phyloP scores from a whole-genome alignment of 2,888 invertebrate genomes.

The Psylliodes chrysocephalus region DNA sequence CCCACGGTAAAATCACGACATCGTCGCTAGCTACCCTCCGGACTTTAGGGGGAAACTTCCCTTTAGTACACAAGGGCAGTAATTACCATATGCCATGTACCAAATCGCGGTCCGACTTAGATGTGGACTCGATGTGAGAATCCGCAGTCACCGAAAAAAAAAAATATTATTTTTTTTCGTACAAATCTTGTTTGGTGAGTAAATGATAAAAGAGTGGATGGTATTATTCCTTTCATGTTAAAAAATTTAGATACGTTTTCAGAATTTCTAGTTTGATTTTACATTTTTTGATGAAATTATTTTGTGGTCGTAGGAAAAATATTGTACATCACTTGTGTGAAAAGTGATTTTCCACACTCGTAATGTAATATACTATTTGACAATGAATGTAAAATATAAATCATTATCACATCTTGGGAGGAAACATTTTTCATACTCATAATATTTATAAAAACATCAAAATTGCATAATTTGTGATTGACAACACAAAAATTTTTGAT shows the following conservation, averaged over 20 bases:
- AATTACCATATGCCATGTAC: conserved; percentile 48
- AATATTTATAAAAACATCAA: too few relatives aligned
- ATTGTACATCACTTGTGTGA: neutral
- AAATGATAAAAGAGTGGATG: too few relatives aligned
- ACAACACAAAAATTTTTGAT: too few relatives aligned
- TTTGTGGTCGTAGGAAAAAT: neutral
- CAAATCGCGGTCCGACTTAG: conserved; percentile 38
- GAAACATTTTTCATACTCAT: too few relatives aligned
- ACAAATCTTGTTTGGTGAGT: too few relatives aligned
- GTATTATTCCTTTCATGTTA: too few relatives aligned
- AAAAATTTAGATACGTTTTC: too few relatives aligned
- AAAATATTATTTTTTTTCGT: neutral
- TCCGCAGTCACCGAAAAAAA: conserved; percentile 4
- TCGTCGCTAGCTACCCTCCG: conserved; percentile 56
- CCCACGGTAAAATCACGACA: conserved; percentile 59
- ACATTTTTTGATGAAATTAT: neutral
- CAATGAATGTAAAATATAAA: too few relatives aligned
- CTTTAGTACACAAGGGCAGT: conserved; percentile 38
- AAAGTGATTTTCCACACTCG: neutral
- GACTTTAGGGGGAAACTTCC: conserved; percentile 44
- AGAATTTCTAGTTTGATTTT: too few relatives aligned
- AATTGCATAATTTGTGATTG: too few relatives aligned
- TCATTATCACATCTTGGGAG: too few relatives aligned
- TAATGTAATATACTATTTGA: too few relatives aligned
- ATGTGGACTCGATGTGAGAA: conserved; percentile 18